phyloP scores from a whole-genome alignment of 2,797 vertebrate genomes.

The Myripristis jacobus region DNA sequence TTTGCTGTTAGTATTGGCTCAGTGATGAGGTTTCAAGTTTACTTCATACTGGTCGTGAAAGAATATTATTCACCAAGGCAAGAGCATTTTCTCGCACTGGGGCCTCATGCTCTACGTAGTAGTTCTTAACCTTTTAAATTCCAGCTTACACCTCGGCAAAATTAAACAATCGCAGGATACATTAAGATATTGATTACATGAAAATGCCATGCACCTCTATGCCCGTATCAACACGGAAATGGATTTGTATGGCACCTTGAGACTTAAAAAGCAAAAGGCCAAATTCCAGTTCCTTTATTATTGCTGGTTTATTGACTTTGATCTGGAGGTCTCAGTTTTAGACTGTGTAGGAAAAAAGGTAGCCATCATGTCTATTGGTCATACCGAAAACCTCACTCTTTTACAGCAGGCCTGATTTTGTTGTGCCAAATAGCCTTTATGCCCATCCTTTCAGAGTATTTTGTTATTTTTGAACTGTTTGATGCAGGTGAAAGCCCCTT shows the following conservation, averaged over 20 bases:
- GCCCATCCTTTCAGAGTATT: slow-evolving; percentile 1
- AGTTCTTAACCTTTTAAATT: background rate
- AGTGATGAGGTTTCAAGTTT: no score
- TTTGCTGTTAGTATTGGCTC: background rate
- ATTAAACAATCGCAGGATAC: background rate
- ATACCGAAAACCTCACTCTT: background rate
- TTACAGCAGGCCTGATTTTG: background rate
- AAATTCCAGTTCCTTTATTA: no score
- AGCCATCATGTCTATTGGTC: background rate
- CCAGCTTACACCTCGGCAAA: background rate
- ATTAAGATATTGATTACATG: no score
- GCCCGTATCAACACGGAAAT: no score
- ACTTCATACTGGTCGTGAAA: no score
- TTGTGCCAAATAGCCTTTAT: background rate
- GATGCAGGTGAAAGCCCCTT: slow-evolving; percentile 2
- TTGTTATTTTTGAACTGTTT: background rate
- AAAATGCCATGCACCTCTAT: no score
- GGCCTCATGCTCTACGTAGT: no score
- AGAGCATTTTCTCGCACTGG: no score
- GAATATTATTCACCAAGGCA: no score
- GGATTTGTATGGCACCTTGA: no score
- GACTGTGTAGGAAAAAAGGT: background rate
- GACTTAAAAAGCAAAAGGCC: no score
- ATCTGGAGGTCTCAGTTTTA: background rate
- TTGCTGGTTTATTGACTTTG: background rate